Evolutionary conservation across 1,140 invertebrate species (phyloP).

Genomic region (Helicoverpa armigera): DNA sequence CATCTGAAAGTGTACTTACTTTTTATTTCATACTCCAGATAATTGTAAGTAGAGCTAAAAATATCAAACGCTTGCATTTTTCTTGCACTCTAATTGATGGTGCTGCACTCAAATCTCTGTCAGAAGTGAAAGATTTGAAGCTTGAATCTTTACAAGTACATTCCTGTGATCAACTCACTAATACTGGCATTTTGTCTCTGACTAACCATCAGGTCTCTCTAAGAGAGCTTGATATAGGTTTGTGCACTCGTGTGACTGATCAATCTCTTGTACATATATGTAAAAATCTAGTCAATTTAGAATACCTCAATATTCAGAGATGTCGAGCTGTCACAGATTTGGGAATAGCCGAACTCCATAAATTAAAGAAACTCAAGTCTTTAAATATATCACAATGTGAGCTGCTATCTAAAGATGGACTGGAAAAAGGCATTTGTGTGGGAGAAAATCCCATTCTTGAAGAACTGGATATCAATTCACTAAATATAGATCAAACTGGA

Average conservation of each 20-base stretch:
- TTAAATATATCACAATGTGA: conserved; percentile 90
- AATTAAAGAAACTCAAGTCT: conserved; percentile 86
- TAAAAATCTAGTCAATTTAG: conserved; percentile 86
- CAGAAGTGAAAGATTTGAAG: conserved; percentile 85
- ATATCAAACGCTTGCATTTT: conserved; percentile 88
- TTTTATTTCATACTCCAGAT: conserved; percentile 89
- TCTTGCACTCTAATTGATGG: conserved; percentile 90
- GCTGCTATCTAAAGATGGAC: conserved; percentile 87
- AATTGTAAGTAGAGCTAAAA: conserved; percentile 85
- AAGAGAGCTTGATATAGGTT: conserved; percentile 88
- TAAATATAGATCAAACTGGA: conserved; percentile 88
- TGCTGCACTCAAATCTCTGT: conserved; percentile 86
- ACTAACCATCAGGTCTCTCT: conserved; percentile 87
- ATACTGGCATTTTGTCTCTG: conserved; percentile 87
- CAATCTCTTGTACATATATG: conserved; percentile 87
- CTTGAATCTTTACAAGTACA: conserved; percentile 87
- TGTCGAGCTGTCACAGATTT: conserved; percentile 89
- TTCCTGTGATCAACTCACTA: conserved; percentile 90
- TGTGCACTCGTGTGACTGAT: conserved; percentile 89
- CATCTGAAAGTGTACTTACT: conserved; percentile 90
- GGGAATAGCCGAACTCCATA: conserved; percentile 86
- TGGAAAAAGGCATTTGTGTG: conserved; percentile 87
- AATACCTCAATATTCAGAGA: conserved; percentile 87
- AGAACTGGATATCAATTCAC: conserved; percentile 88
- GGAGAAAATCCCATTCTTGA: conserved; percentile 77